Evolutionary conservation across 2,888 invertebrate species (phyloP), one percentile per base, ranked within the genome.

Genomic region (Mayetiola destructor): DNA sequence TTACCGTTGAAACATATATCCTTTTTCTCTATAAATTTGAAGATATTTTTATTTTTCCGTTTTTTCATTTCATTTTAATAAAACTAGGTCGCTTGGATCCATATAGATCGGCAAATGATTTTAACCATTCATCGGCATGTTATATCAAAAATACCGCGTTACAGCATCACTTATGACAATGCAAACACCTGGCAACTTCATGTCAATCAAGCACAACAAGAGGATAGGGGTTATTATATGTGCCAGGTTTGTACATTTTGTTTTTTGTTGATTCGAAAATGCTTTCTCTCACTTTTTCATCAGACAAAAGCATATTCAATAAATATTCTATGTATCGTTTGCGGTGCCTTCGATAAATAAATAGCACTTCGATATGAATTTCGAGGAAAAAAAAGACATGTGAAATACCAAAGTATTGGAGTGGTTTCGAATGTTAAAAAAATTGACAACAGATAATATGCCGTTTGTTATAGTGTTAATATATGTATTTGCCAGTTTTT

Each of bases 41-140:
- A 9, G 2, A 23, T 14, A 23, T 20, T 39, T 39, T 52, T 16
- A 16, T n/a, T 52, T n/a, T n/a, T 29, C 29, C 14, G 3, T 29
- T 16, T 52, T 23, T 29, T 52, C 29, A 16, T n/a, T 5, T 18
- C 18, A 10, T 30, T 4, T 5, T 67, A 66, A 23, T 10, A 10
- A 18, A n/a, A 42, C 14, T 73, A 93, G 92, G 90, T 93, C 66
- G 92, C 92, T 61, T 93, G 92, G 92, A 86, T 92, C 66, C 91
- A 92, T 75, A 90, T 93, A 68, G 91, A 92, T 73, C 81, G 91
- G 56, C 89, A 92, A 76, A 91, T 92, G 88, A 86, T 93, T 67
- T 77, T 93, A 62, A 91, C 92, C 42, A 88, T 93, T 68, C 91
- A 93, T 74, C 83, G 88, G 29, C 91, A 91, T 74, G 88, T 93